phyloP scores from a whole-genome alignment of 2,797 vertebrate species.

The Mus caroli region DNA sequence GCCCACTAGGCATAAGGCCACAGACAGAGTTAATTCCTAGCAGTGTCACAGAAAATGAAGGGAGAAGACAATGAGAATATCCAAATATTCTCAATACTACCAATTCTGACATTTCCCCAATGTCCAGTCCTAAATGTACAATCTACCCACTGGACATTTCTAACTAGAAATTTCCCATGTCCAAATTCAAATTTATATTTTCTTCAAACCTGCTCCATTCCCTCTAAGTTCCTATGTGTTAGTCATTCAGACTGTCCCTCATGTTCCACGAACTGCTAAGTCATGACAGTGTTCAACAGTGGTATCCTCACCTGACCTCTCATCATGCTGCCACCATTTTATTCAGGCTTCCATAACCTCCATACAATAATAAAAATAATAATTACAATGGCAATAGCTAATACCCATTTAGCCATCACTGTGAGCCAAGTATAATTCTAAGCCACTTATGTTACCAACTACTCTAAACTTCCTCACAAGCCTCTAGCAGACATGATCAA shows the following conservation, averaged over 20 bases:
- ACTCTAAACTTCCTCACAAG: conserved; percentile 48
- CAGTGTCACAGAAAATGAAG: not conserved
- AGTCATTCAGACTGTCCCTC: conserved; percentile 28
- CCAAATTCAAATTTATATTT: conserved; percentile 59
- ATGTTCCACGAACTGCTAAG: conserved; percentile 55
- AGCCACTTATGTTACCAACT: conserved; percentile 16
- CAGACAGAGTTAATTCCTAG: not conserved
- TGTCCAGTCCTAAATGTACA: not conserved
- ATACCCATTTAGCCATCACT: not conserved
- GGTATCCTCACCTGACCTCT: conserved; percentile 17
- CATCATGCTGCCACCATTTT: conserved; percentile 1
- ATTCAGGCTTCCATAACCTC: not conserved
- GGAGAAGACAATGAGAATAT: not conserved
- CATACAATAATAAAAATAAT: conserved; percentile 41
- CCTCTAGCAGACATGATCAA: not conserved
- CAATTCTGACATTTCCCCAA: conserved; percentile 45
- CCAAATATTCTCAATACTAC: conserved; percentile 22
- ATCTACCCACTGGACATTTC: conserved; percentile 3
- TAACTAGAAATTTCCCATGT: conserved; percentile 25
- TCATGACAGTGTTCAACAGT: not conserved
- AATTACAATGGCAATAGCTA: not conserved
- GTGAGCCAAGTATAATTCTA: conserved; percentile 19
- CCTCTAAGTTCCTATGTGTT: conserved; percentile 38
- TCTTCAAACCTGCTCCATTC: conserved; percentile 45
- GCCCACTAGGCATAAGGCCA: not conserved